Conservation (phyloP, 1,140 invertebrate genomes). For the Pseudoatta argentina region DNA sequence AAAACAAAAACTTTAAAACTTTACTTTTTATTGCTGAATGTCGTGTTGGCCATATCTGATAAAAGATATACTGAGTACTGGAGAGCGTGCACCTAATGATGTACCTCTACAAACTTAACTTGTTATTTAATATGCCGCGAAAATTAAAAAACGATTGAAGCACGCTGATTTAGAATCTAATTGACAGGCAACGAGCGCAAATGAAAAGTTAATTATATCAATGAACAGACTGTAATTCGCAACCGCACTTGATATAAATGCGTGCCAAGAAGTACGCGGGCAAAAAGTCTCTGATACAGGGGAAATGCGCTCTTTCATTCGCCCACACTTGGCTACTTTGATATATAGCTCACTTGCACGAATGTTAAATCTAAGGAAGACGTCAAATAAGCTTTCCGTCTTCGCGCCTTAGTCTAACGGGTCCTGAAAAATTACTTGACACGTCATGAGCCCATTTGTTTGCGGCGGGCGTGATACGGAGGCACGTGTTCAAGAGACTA, state of each 20-base stretch:
- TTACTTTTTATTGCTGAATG: too few species aligned
- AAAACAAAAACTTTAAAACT: too few species aligned
- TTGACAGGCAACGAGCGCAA: background rate
- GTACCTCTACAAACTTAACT: too few species aligned
- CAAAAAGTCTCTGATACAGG: constrained; percentile 24
- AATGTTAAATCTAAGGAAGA: constrained; percentile 32
- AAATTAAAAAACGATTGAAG: too few species aligned
- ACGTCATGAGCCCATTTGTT: constrained; percentile 42
- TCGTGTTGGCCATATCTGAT: too few species aligned
- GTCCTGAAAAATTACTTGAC: constrained; percentile 43
- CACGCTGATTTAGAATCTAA: background rate
- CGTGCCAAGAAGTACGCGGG: background rate
- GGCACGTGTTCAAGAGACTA: constrained; percentile 31
- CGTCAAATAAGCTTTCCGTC: constrained; percentile 4
- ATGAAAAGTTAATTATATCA: constrained; percentile 22
- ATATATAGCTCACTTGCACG: background rate
- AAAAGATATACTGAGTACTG: too few species aligned
- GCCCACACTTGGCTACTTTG: background rate
- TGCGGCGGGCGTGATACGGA: constrained; percentile 27
- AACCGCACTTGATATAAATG: background rate
- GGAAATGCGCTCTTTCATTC: constrained; percentile 18
- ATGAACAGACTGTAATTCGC: background rate
- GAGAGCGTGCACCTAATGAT: too few species aligned
- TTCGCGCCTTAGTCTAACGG: constrained; percentile 31
- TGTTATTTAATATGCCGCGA: too few species aligned